A percentile compares a stretch with the other conserved stretches of the same genome.
Conservation (phyloP, 2,113 vertebrate species). For the Tyto alba region DNA sequence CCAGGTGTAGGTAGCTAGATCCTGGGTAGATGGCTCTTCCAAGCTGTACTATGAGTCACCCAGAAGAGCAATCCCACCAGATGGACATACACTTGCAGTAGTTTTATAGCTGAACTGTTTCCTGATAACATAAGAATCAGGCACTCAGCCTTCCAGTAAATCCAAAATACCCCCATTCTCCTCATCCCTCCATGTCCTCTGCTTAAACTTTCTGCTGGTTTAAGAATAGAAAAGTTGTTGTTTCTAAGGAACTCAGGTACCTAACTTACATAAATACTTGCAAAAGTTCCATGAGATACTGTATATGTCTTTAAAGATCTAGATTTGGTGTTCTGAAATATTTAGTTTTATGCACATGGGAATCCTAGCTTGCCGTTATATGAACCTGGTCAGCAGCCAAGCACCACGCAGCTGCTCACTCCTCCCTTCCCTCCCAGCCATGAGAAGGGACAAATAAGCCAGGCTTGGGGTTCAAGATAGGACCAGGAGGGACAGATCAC, state of each 20-base stretch:
- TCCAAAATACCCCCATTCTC: neutral
- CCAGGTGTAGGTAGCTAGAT: neutral
- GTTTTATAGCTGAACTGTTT: neutral
- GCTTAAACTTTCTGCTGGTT: neutral
- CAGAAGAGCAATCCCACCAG: neutral
- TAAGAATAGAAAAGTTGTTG: neutral
- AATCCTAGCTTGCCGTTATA: too few relatives aligned
- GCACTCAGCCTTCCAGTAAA: neutral
- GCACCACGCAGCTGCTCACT: too few relatives aligned
- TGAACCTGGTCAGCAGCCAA: too few relatives aligned
- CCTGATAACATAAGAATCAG: neutral
- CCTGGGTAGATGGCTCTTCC: neutral
- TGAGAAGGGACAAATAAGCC: too few relatives aligned
- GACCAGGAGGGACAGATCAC: too few relatives aligned
- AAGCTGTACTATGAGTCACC: neutral
- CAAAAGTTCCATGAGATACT: neutral
- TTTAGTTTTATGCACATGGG: neutral
- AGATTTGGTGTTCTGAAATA: neutral
- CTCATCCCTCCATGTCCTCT: neutral
- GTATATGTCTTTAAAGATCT: neutral
- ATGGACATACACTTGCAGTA: neutral
- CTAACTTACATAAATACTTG: neutral
- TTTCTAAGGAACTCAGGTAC: neutral
- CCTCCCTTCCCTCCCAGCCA: too few relatives aligned
- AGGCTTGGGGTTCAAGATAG: too few relatives aligned